Evolutionary conservation across 2,113 vertebrate species (phyloP).

Genomic region (human): DNA sequence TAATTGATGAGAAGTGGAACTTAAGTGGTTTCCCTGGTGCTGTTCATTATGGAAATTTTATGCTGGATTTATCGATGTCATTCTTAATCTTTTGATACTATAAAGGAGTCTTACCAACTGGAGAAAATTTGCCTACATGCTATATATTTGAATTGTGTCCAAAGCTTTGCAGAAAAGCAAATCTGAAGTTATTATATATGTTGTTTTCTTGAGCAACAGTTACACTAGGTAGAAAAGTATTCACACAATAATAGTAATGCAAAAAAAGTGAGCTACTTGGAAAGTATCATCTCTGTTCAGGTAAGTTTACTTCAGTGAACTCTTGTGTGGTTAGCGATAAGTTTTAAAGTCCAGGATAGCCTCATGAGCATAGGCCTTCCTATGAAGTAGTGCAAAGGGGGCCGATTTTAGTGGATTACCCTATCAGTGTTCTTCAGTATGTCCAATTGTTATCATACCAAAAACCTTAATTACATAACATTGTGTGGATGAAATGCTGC

Average conservation of each 20-base stretch:
- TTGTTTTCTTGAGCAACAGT: constrained; percentile 16
- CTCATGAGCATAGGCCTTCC: not conserved
- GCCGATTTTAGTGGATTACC: not conserved
- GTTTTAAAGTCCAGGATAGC: not conserved
- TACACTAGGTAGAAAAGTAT: constrained; percentile 8
- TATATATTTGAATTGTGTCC: not conserved
- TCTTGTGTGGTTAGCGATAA: not conserved
- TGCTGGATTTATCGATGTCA: not conserved
- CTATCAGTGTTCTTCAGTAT: not conserved
- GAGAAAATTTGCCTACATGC: not conserved
- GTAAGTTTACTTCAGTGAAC: not conserved
- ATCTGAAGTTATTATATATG: not conserved
- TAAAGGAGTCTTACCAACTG: not conserved
- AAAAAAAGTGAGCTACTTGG: not conserved
- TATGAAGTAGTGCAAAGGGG: not conserved
- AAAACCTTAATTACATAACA: not conserved
- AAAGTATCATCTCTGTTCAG: not conserved
- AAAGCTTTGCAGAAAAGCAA: constrained; percentile 25
- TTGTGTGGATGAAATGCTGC: not conserved
- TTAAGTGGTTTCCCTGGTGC: constrained; percentile 57
- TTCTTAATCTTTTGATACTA: constrained; percentile 54
- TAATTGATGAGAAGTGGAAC: constrained; percentile 3
- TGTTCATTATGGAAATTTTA: constrained; percentile 25
- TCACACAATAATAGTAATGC: not conserved
- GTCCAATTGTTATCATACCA: not conserved